Percentiles rank a stretch among this genome's conserved stretches.
These are phyloP conservation scores for Aurelia coerulea DNA, from an alignment of 30 jellyfish, hydroid and myxozoan species.

Conservation along the genomic window DNA sequence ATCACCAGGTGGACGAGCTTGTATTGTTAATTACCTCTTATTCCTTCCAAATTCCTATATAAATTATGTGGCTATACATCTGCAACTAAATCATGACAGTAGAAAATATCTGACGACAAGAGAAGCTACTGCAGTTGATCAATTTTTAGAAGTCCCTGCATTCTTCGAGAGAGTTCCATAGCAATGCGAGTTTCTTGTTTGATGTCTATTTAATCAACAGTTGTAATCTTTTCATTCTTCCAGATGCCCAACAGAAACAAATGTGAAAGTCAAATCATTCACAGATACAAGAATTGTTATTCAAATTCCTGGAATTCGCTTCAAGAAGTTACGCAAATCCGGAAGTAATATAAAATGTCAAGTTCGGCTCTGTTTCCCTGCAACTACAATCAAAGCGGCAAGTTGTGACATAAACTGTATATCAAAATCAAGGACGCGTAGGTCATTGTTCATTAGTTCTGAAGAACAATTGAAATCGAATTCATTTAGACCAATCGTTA, in stretches of 20 bases:
- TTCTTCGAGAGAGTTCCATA: too few species aligned
- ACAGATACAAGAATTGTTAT: slow-evolving; percentile 45
- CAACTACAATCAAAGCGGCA: neutral
- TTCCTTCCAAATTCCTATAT: too few species aligned
- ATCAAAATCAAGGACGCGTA: slow-evolving; percentile 9
- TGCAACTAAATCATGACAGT: too few species aligned
- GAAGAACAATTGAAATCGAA: neutral
- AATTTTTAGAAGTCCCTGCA: too few species aligned
- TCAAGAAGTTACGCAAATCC: slow-evolving; percentile 43
- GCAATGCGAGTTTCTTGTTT: too few species aligned
- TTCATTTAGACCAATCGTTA: neutral
- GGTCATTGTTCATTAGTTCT: neutral
- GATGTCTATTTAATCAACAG: too few species aligned
- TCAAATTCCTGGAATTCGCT: slow-evolving; percentile 77
- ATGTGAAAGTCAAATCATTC: slow-evolving; percentile 50
- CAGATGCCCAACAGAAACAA: slow-evolving; percentile 79
- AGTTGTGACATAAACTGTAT: slow-evolving; percentile 27
- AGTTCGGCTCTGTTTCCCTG: slow-evolving; percentile 49
- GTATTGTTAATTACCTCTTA: too few species aligned
- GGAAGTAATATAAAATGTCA: slow-evolving; percentile 70
- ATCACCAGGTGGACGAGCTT: too few species aligned
- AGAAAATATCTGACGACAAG: too few species aligned
- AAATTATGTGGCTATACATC: too few species aligned
- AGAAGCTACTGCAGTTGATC: too few species aligned
- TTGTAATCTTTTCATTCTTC: neutral